These are phyloP conservation scores for Lysiphlebus fabarum DNA, from an alignment of 1,140 invertebrate species.

Conservation along the genomic window DNA sequence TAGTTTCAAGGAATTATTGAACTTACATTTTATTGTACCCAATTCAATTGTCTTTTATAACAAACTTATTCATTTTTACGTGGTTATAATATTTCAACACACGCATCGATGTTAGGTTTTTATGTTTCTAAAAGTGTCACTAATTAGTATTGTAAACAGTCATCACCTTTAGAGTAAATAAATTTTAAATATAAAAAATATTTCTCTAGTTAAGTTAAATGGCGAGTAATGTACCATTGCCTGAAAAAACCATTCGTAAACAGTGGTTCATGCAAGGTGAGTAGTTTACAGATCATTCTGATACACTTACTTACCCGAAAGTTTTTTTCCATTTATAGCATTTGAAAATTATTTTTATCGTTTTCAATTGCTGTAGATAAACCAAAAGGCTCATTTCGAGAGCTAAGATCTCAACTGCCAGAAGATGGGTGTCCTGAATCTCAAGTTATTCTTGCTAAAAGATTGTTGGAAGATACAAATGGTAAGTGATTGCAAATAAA, in stretches of 20 bases:
- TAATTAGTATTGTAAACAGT: too few relatives aligned
- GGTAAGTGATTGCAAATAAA: constrained; percentile 50
- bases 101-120: too few relatives aligned
- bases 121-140: too few relatives aligned
- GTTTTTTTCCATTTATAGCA: not conserved
- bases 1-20: too few relatives aligned
- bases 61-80: too few relatives aligned
- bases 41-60: too few relatives aligned
- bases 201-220: not conserved
- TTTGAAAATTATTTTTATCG: not conserved
- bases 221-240: constrained; percentile 16
- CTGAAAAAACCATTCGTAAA: constrained; percentile 13
- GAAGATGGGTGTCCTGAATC: constrained; percentile 79
- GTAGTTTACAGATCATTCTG: not conserved
- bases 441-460: constrained; percentile 74
- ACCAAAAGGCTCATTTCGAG: constrained; percentile 62
- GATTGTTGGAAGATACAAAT: constrained; percentile 67
- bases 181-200: too few relatives aligned
- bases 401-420: constrained; percentile 68
- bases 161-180: too few relatives aligned
- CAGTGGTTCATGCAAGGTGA: constrained; percentile 18
- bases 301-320: not conserved
- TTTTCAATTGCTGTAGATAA: constrained; percentile 55
- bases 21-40: too few relatives aligned
- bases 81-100: too few relatives aligned